phyloP scores from a whole-genome alignment of 2,888 invertebrate genomes.

The Meteorus cinctellus region DNA sequence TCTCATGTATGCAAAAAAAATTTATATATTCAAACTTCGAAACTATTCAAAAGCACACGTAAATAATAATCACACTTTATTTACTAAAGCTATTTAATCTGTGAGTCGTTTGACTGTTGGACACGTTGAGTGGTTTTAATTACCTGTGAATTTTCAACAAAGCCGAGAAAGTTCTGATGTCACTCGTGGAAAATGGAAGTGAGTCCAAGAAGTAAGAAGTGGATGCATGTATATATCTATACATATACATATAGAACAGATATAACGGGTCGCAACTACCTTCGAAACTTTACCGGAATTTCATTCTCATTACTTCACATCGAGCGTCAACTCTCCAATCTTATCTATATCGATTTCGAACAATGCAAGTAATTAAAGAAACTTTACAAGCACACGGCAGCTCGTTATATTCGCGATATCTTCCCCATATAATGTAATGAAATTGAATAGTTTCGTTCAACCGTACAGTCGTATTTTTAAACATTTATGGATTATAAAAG shows the following conservation, averaged over 20 bases:
- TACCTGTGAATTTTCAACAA: constrained; percentile 59
- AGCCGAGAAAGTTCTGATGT: constrained; percentile 58
- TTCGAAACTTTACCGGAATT: constrained; percentile 44
- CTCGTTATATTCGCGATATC: constrained; percentile 3
- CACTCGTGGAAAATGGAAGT: constrained; percentile 47
- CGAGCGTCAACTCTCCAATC: constrained; percentile 49
- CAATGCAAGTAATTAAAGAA: constrained; percentile 54
- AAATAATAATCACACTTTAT: constrained; percentile 21
- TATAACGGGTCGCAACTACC: constrained; percentile 36
- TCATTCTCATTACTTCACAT: constrained; percentile 41
- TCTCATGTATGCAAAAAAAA: not conserved
- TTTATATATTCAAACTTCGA: not conserved
- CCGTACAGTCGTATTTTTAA: not conserved
- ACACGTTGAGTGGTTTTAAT: constrained; percentile 64
- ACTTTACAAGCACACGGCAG: constrained; percentile 45
- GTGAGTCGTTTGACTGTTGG: constrained; percentile 56
- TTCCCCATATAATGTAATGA: not conserved
- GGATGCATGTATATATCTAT: not conserved
- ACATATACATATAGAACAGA: constrained; percentile 30
- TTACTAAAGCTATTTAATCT: constrained; percentile 38
- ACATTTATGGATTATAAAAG: too few species aligned
- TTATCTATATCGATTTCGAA: constrained; percentile 47
- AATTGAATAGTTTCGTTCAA: not conserved
- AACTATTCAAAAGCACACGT: not conserved
- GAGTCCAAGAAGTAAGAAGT: constrained; percentile 23